Percentiles rank a stretch among this genome's conserved stretches.
These are phyloP conservation scores for Piaya cayana DNA, from an alignment of 2,113 vertebrate genomes.

Conservation along the genomic window DNA sequence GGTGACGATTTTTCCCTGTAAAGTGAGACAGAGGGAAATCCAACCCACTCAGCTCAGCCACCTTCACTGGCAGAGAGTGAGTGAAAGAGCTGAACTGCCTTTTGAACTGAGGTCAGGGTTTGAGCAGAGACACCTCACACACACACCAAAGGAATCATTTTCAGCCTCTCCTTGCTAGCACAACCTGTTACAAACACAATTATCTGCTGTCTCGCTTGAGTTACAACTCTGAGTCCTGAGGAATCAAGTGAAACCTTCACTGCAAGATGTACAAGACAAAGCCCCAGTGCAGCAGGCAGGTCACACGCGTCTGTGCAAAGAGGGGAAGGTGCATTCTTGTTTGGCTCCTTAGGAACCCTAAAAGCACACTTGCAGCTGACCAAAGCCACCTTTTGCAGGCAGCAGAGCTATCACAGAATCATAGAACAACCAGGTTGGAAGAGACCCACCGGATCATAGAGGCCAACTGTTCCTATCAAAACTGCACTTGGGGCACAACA, in stretches of 20 bases:
- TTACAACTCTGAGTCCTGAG: not conserved
- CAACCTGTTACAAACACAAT: not conserved
- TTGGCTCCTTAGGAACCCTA: not conserved
- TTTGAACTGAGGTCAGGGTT: not conserved
- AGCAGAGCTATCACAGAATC: fast-evolving
- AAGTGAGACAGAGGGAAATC: not conserved
- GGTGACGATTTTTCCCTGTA: not conserved
- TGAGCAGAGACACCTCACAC: not conserved
- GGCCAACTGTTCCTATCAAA: no score
- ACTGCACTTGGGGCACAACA: no score
- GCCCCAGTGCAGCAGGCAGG: not conserved
- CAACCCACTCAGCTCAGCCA: not conserved
- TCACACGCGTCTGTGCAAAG: fast-evolving
- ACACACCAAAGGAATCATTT: not conserved
- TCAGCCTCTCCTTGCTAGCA: not conserved
- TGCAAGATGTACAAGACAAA: not conserved
- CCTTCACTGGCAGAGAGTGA: fast-evolving
- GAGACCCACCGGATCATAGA: no score
- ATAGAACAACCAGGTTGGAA: no score
- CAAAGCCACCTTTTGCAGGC: not conserved
- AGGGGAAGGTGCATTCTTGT: not conserved
- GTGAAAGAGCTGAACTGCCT: not conserved
- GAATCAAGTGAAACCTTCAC: not conserved
- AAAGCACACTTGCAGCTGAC: not conserved
- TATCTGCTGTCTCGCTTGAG: not conserved